These are phyloP conservation scores for Coleophora flavipennella DNA, from an alignment of 2,888 invertebrate species.

Conservation along the genomic window DNA sequence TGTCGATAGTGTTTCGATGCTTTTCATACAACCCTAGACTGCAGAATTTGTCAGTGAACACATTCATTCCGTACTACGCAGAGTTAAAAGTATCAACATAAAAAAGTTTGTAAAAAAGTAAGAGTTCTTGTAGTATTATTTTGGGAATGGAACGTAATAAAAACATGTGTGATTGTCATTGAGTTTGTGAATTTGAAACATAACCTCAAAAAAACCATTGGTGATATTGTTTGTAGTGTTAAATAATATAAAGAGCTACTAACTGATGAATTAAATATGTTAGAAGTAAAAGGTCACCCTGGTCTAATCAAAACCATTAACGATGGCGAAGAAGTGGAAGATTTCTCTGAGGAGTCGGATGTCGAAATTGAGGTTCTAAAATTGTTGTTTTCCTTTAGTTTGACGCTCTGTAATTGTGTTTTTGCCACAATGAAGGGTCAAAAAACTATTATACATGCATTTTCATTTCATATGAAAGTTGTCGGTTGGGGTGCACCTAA, in stretches of 20 bases:
- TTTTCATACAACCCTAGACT: no score
- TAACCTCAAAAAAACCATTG: constrained; percentile 29
- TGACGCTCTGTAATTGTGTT: no score
- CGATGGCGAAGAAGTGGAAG: constrained; percentile 85
- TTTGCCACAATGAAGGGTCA: no score
- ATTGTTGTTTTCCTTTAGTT: background rate
- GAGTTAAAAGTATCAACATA: no score
- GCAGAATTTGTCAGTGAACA: no score
- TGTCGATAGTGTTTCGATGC: no score
- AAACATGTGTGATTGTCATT: constrained; percentile 15
- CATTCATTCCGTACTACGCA: no score
- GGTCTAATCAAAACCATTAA: constrained; percentile 87
- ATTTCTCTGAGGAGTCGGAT: constrained; percentile 86
- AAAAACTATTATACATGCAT: no score
- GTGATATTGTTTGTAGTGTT: background rate
- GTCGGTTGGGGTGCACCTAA: no score
- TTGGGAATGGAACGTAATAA: constrained; percentile 9
- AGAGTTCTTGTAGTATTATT: background rate
- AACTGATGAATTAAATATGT: constrained; percentile 17
- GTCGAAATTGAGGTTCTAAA: constrained; percentile 80
- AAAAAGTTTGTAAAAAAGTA: no score
- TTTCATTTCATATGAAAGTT: no score
- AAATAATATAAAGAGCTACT: background rate
- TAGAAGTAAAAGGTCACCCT: constrained; percentile 39
- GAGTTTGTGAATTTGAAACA: constrained; percentile 39